Conservation (phyloP, 2,888 invertebrate species). For the Euclidia mi region DNA sequence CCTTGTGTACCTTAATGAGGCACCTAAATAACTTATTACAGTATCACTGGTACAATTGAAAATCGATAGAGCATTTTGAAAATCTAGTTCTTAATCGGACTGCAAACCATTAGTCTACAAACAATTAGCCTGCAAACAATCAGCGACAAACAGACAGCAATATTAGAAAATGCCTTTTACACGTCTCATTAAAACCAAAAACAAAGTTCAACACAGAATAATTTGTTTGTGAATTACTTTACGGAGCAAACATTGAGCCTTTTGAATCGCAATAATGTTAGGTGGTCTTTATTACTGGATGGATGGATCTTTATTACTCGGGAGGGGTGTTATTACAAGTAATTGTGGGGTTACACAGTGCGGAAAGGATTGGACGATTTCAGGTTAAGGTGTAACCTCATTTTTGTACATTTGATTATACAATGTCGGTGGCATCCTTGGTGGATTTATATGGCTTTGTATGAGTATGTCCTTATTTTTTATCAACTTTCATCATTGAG, state of each 20-base stretch:
- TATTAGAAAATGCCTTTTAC: constrained; percentile 24
- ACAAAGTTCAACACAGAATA: constrained; percentile 53
- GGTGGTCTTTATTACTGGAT: constrained; percentile 66
- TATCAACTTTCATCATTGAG: too few species aligned
- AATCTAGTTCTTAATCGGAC: too few species aligned
- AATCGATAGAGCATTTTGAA: too few species aligned
- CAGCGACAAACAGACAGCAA: neutral
- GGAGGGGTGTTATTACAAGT: constrained; percentile 58
- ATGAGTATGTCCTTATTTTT: too few species aligned
- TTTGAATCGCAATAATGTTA: constrained; percentile 61
- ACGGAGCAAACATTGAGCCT: constrained; percentile 44
- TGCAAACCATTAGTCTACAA: too few species aligned
- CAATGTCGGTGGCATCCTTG: constrained; percentile 11
- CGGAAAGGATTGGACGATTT: constrained; percentile 20
- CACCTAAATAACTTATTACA: too few species aligned
- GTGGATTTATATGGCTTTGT: too few species aligned
- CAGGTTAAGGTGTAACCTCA: neutral
- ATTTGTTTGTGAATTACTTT: constrained; percentile 65
- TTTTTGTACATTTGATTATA: neutral
- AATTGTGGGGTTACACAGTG: constrained; percentile 53
- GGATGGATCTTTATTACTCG: constrained; percentile 62
- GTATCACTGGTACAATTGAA: too few species aligned
- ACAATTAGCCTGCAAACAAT: neutral
- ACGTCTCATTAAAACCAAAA: constrained; percentile 51
- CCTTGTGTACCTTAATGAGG: too few species aligned